Evolutionary conservation across 2,888 invertebrate species (phyloP).

Genomic region (Cetonia aurata): DNA sequence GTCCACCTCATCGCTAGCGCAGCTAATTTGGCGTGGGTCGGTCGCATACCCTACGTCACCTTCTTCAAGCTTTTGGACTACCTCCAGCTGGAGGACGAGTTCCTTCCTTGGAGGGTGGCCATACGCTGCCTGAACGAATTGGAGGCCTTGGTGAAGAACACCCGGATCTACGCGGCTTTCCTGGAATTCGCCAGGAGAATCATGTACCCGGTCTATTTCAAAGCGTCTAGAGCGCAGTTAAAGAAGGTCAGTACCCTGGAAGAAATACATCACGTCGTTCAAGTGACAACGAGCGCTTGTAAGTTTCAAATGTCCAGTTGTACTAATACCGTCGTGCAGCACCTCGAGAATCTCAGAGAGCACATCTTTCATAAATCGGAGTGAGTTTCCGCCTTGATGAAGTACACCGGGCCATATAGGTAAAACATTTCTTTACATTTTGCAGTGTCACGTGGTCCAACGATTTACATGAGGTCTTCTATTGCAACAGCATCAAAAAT

Average conservation of each 20-base stretch:
- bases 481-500: conserved; percentile 78
- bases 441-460: conserved; percentile 68
- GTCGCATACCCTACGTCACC: conserved; percentile 74
- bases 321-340: conserved; percentile 70
- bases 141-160: conserved; percentile 56
- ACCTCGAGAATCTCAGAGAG: conserved; percentile 71
- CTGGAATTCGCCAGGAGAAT: conserved; percentile 77
- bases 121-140: conserved; percentile 70
- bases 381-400: too few species aligned
- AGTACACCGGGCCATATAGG: too few species aligned
- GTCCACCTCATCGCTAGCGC: conserved; percentile 88
- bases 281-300: conserved; percentile 74
- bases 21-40: conserved; percentile 76
- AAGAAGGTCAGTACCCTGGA: too few species aligned
- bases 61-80: conserved; percentile 71
- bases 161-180: conserved; percentile 74
- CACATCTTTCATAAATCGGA: neutral
- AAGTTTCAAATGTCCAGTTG: conserved; percentile 74
- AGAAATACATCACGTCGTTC: conserved; percentile 73
- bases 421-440: too few species aligned
- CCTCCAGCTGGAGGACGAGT: conserved; percentile 69
- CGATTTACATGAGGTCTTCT: conserved; percentile 78
- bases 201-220: conserved; percentile 73
- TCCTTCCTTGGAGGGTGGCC: conserved; percentile 75
- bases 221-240: conserved; percentile 70